Evolutionary conservation across 2,888 invertebrate species (phyloP), one percentile per base, ranked within the genome.

Genomic region (Monochamus alternatus): DNA sequence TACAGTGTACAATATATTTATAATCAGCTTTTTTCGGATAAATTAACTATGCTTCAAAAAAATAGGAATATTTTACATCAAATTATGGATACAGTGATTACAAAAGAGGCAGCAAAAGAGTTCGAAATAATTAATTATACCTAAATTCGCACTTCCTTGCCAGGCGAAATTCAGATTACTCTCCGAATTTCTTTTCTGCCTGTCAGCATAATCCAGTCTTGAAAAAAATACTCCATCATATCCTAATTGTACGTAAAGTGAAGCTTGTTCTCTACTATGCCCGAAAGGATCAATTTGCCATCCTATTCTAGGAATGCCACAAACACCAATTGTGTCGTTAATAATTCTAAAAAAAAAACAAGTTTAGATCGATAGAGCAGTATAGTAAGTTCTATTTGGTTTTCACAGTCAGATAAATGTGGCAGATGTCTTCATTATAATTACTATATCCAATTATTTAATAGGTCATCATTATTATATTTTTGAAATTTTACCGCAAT

Each of bases 201-300:
- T 92, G 85, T 94, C 94, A 81, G 92, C 90, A 84, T 93, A 92
- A 84, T 95, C 94, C 0, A 95, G 90, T 66, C 95, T 90, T 5
- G 91, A 94, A 81, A 95, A 91, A 83, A 95, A 94, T 0, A 95
- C 84, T 1, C 93, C 94, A 84, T 95, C 94, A 84, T 92, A 94
- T 0, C 94, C 94, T 91, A 94, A 91, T 84, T 93, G 91, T 0
- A 92, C 91, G 8, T 92, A 90, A 43, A 90, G 84, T 22, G 93
- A 93, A 0, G 94, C 93, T 82, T 93, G 93, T 85, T 95, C 95
- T 78, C 91, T 87, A 31, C 92, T 92, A 85, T 97, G 96, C 0
- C 96, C 96, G 85, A 96, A 96, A 0, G 96, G 94, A 89, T 97
- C 96, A 30, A 96, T 95, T 88, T 96, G 96, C 96, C 96, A 96